Evolutionary conservation across 2,113 vertebrate species (phyloP).

Genomic region (Aramus guarauna): DNA sequence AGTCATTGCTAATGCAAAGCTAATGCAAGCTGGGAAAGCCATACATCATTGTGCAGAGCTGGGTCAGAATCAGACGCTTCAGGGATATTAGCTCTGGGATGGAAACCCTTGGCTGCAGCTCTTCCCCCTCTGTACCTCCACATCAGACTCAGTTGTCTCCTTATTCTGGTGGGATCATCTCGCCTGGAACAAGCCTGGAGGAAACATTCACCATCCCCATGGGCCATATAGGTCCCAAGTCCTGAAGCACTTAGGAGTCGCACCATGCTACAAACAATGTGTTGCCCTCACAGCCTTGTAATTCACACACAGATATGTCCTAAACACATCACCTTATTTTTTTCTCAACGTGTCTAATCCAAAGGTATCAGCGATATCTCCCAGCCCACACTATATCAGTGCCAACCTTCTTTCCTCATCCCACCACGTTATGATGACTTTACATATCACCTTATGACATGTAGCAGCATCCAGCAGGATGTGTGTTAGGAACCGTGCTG

Average conservation of each 20-base stretch:
- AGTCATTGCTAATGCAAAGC: background rate
- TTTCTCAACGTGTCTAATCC: fast-evolving
- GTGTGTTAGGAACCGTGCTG: background rate
- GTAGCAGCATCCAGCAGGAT: background rate
- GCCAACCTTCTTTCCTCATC: background rate
- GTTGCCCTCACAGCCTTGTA: background rate
- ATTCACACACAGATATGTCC: background rate
- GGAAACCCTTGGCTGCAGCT: background rate
- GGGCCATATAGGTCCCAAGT: background rate
- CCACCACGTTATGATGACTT: background rate
- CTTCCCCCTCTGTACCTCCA: background rate
- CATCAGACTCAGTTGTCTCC: background rate
- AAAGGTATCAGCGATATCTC: background rate
- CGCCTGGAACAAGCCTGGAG: background rate
- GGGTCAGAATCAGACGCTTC: background rate
- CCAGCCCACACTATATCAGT: background rate
- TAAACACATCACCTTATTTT: background rate
- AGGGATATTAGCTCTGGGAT: background rate
- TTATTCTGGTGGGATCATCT: background rate
- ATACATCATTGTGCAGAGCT: background rate
- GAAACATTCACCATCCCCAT: fast-evolving
- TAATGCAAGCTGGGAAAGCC: background rate
- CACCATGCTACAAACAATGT: background rate
- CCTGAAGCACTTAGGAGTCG: background rate
- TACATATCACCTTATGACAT: background rate